Base-by-base conservation (phyloP, 2,113 vertebrate genomes). In the Megalops atlanticus region DNA sequence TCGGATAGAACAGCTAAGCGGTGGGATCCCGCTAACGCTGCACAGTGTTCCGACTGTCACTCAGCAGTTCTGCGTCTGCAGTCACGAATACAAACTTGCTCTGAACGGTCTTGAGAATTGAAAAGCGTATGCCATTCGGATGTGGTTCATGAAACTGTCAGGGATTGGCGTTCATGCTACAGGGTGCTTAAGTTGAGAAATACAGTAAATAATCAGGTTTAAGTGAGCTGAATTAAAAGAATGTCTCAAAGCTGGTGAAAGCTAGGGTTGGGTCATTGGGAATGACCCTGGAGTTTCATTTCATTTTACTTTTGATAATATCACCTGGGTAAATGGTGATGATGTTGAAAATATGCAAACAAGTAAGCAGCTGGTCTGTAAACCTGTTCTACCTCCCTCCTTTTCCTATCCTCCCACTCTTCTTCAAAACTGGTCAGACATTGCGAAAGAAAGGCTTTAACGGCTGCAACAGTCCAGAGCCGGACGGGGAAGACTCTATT, bases 371-470 rank as follows among this genome's bases (percentile, higher is more conserved):
- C 27, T 74, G 18, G 11, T 75, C 72, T 45, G 36, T 74, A 76
- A 74, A 64, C 49, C 18, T 58, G 52, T 76, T 38, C 21, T 11
- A 58, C 49, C 49, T 45, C 24, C n/a, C 83, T 85, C 84, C 72
- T 89, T 73, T 82, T 86, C 82, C 87, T 86, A 79, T 88, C 84
- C 85, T 85, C 87, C 84, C 89, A 83, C 86, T 84, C 87, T 6
- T 91, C 68, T 93, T 92, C 89, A 82, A 87, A 79, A 54, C 27
- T 81, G 76, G 78, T 87, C 70, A 99, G 98, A 99, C 98, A 0
- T 97, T 99, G 93, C 94, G 97, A 96, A 99, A 99, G 96, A 99
- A 99, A 93, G 97, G 97, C 89, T 98, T 99, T 96, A 99, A 98
- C 36, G 98, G 97, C 93, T 99, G 97, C 92, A 97, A 99, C 96